These are phyloP conservation scores for Rhagium mordax DNA, from an alignment of 2,888 invertebrate genomes.

Conservation along the genomic window DNA sequence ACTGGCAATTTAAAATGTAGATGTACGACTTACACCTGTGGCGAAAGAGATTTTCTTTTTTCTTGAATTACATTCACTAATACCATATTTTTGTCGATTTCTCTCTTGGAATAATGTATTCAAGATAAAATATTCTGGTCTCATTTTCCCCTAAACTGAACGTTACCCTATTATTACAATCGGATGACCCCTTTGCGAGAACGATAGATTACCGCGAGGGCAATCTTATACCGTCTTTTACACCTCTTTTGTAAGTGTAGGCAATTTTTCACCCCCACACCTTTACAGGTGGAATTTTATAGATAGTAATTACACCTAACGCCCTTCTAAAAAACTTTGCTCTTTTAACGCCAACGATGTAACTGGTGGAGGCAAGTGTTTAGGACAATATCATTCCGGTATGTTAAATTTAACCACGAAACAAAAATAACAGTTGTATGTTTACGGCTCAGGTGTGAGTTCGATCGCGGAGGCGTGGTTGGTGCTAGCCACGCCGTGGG, in stretches of 20 bases:
- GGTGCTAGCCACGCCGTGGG: slow-evolving; percentile 64
- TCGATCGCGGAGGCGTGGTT: slow-evolving; percentile 68
- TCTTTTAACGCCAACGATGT: not conserved
- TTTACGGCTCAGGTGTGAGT: slow-evolving; percentile 68
- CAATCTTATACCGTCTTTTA: slow-evolving; percentile 49
- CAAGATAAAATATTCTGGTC: slow-evolving; percentile 67
- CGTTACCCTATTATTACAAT: slow-evolving; percentile 68
- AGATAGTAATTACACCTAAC: slow-evolving; percentile 37
- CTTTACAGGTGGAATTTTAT: slow-evolving; percentile 40
- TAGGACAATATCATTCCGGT: slow-evolving; percentile 18
- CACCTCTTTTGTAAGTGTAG: slow-evolving; percentile 42
- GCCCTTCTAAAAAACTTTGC: slow-evolving; percentile 18
- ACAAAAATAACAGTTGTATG: slow-evolving; percentile 61
- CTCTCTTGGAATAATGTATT: slow-evolving; percentile 62
- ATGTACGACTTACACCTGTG: slow-evolving; percentile 63
- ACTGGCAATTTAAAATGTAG: slow-evolving; percentile 63
- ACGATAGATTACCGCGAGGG: slow-evolving; percentile 57
- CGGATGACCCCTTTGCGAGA: slow-evolving; percentile 65
- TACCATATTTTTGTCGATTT: slow-evolving; percentile 64
- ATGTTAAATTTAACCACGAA: slow-evolving; percentile 57
- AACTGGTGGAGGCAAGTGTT: not conserved
- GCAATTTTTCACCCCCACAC: slow-evolving; percentile 41
- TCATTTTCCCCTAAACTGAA: slow-evolving; percentile 66
- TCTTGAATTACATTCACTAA: slow-evolving; percentile 60
- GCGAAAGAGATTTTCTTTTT: slow-evolving; percentile 53